Evolutionary conservation across 2,888 invertebrate species (phyloP), one percentile per base, ranked within the genome.

Genomic region (Stenchaetothrips biformis): DNA sequence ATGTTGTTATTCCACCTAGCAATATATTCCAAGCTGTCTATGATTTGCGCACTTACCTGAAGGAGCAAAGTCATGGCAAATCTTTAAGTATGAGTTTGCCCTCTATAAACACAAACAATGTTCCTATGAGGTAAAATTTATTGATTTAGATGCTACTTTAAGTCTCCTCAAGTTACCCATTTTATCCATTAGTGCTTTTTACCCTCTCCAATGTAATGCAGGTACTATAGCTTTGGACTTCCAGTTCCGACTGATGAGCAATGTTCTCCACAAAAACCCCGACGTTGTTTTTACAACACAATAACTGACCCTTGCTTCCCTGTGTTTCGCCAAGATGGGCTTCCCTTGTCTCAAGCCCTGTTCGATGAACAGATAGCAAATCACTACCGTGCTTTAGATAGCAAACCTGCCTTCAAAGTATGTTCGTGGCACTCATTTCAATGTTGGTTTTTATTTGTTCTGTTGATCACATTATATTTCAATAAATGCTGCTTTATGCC

Each of bases 301-400:
- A 93, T 95, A 80, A 91, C 92, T 78, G 95, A 95, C 86, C 95
- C 95, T 1, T 89, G 89, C 81, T 93, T 92, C 88, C 95, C 95
- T 0, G 91, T 94, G 37, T 93, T 94, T 83, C 91, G 92, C 84
- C 89, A 90, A 81, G 92, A 94, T 83, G 94, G 94, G 0, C 89
- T 92, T 79, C 91, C 92, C 7, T 92, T 92, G 81, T 94, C 95
- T 0, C 91, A 91, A 82, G 91, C 91, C 8, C 87, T 94, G 0
- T 94, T 93, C 85, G 91, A 92, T 83, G 90, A 92, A 83, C 92
- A 92, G 83, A 87, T 93, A 80, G 90, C 91, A 74, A 90, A 91
- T 82, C 92, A 93, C 83, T 91, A 91, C 83, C 88, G 90, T 1
- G 88, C 90, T 81, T 87, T 90, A 83, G 86, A 86, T 80, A 84